These are phyloP conservation scores for Cynopterus brachyotis DNA, from an alignment of 2,113 vertebrate species.

Conservation along the genomic window DNA sequence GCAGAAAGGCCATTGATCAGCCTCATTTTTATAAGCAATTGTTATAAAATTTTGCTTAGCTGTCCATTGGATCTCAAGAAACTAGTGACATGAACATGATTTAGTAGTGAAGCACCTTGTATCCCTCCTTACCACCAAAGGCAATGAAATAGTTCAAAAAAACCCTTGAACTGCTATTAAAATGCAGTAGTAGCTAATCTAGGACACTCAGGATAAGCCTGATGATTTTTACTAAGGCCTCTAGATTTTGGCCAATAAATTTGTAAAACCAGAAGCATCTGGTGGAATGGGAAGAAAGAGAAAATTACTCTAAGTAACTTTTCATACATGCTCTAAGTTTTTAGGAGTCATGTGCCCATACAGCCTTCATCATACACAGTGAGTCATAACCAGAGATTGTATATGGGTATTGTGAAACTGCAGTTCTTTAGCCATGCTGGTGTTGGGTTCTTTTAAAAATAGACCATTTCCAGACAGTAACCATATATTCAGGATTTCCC, in stretches of 20 bases:
- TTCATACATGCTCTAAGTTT: slow-evolving; percentile 2
- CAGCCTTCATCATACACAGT: background rate
- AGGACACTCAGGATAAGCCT: background rate
- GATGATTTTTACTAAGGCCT: background rate
- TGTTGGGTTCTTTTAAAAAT: slow-evolving; percentile 57
- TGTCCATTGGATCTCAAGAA: slow-evolving; percentile 16
- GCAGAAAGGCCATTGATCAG: background rate
- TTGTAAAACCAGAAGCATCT: slow-evolving; percentile 28
- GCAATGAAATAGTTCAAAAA: background rate
- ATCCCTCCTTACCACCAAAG: background rate
- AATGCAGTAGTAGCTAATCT: slow-evolving; percentile 26
- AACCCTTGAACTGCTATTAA: background rate
- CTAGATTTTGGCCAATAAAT: slow-evolving; percentile 38
- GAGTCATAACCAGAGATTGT: slow-evolving; percentile 51
- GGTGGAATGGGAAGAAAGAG: background rate
- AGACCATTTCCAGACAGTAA: slow-evolving; percentile 41
- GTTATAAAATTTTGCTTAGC: slow-evolving; percentile 19
- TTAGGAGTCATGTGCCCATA: slow-evolving; percentile 23
- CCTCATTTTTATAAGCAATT: slow-evolving; percentile 23
- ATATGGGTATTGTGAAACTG: slow-evolving; percentile 47
- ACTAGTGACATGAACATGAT: background rate
- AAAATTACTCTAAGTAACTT: slow-evolving; percentile 35
- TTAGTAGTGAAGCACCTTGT: background rate
- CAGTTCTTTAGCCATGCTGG: slow-evolving; percentile 28
- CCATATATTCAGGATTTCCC: slow-evolving; percentile 49